Evolutionary conservation across 2,888 invertebrate species (phyloP).

Genomic region (Pristionchus maxplancki): DNA sequence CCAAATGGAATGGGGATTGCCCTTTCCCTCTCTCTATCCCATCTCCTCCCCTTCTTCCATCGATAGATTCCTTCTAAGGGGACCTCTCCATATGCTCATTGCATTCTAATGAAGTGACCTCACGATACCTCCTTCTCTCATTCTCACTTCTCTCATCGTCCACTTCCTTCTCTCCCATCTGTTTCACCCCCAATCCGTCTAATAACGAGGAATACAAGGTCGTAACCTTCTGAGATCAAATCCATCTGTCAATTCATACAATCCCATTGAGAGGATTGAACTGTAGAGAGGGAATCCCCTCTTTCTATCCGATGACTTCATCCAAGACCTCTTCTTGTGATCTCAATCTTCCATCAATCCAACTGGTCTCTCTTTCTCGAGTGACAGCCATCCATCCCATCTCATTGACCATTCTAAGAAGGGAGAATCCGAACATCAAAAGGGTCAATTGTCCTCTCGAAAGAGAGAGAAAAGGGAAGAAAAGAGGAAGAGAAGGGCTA

Average conservation of each 20-base stretch:
- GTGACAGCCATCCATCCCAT: not conserved
- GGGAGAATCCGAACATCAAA: constrained; percentile 2
- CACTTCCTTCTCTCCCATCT: not conserved
- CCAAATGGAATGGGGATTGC: constrained; percentile 19
- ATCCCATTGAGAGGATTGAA: not conserved
- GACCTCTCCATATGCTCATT: constrained; percentile 10
- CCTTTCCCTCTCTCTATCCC: constrained; percentile 49
- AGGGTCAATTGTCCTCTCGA: constrained; percentile 20
- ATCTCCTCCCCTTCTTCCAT: constrained; percentile 29
- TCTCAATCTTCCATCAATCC: not conserved
- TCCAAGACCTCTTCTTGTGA: not conserved
- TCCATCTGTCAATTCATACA: not conserved
- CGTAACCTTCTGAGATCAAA: not conserved
- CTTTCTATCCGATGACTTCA: not conserved
- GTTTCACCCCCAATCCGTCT: not conserved
- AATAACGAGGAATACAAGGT: not conserved
- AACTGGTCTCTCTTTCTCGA: not conserved
- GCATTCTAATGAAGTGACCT: constrained; percentile 7
- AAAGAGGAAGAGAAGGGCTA: not conserved
- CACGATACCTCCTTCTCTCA: not conserved
- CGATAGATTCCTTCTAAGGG: constrained; percentile 24
- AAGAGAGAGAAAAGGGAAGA: not conserved
- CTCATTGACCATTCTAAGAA: constrained; percentile 20
- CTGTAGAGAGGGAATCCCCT: not conserved
- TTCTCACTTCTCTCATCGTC: not conserved